Evolutionary conservation across 2,888 invertebrate genomes (phyloP).

Genomic region (Malachius bipustulatus): DNA sequence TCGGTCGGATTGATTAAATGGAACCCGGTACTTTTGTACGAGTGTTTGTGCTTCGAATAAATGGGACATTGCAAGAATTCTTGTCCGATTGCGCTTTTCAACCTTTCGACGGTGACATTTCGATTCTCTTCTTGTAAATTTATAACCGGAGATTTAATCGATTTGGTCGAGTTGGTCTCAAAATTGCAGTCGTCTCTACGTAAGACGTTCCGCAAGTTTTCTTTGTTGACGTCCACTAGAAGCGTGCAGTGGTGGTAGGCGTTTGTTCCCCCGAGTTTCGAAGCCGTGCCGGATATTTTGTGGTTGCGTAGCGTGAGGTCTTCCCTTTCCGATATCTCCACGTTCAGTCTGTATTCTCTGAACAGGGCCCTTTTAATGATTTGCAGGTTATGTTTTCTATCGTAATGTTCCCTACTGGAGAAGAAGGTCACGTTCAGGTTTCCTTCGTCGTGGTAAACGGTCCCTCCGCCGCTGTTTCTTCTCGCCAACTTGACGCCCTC

Average conservation of each 20-base stretch:
- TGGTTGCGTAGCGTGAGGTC: constrained; percentile 66
- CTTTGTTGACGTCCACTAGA: constrained; percentile 74
- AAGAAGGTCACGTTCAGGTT: constrained; percentile 91
- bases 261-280: constrained; percentile 74
- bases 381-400: constrained; percentile 77
- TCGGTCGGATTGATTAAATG: constrained; percentile 78
- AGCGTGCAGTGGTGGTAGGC: constrained; percentile 98
- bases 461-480: constrained; percentile 90
- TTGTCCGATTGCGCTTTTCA: constrained; percentile 72
- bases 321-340: constrained; percentile 66
- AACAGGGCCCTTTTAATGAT: constrained; percentile 73
- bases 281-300: constrained; percentile 91
- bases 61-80: constrained; percentile 64
- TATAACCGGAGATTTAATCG: constrained; percentile 45
- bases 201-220: constrained; percentile 43
- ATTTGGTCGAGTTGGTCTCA: neutral
- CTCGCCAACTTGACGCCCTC: constrained; percentile 68
- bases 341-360: constrained; percentile 67
- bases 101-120: constrained; percentile 54
- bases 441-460: constrained; percentile 92
- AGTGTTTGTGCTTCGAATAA: neutral
- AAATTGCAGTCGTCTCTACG: neutral
- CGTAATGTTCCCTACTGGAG: constrained; percentile 68
- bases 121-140: constrained; percentile 70
- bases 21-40: constrained; percentile 60